Evolutionary conservation across 2,888 invertebrate genomes (phyloP), one percentile per base, ranked within the genome.

Genomic region (Leuctra nigra): DNA sequence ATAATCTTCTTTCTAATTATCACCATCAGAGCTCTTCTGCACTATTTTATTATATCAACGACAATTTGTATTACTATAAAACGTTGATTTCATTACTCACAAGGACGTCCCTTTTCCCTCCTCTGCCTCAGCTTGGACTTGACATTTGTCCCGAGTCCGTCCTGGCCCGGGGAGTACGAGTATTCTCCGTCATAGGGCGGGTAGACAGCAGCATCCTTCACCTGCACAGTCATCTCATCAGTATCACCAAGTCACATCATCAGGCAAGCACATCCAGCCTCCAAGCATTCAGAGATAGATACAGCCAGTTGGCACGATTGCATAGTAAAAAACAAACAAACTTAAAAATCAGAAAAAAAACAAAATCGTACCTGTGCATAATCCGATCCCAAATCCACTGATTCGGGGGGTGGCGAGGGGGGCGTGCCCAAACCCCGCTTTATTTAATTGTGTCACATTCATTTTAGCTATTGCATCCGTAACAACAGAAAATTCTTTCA

Each of bases 401-500:
- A 81, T 74, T 88, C 88, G 56, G 85, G n/a, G 86, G 64, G 81
- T 82, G 66, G 86, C 88, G 62, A 88, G 75, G 61, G 87, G 87
- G 62, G 87, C 86, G 72, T 83, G 81, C 63, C 84, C 81, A 71
- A 75, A 76, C 67, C 73, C 73, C 66, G 72, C 66, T 64, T 66
- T 68, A 35, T 69, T 67, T 68, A 73, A 67, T 69, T 73, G 64
- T 54, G 63, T 63, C 38, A 65, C 64, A 77, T 85, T 80, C 83
- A 81, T 75, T 67, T 81, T 74, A 73, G 80, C 82, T 47, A 93
- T 82, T 4, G 90, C 91, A 69, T 92, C 91, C 66, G 90, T 90
- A 59, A 93, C 91, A 73, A 91, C 83, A 50, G 88, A 86, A 72
- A 87, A 93, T 71, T 91, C 91, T 72, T 89, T 90, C 78, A 91